Evolutionary conservation across 1,140 invertebrate genomes (phyloP).

Genomic region (Ips nitidus): DNA sequence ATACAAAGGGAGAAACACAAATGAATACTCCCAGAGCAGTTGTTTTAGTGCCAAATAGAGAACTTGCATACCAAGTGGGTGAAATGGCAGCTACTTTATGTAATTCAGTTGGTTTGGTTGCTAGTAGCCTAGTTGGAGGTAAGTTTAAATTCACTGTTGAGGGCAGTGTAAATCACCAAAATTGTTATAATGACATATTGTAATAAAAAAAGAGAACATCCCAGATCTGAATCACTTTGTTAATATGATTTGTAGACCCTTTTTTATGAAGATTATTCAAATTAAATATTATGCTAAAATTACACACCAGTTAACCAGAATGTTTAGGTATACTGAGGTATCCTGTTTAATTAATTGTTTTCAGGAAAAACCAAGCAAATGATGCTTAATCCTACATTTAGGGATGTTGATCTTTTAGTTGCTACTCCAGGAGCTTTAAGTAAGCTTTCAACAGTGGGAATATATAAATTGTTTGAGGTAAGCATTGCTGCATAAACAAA

Average conservation of each 20-base stretch:
- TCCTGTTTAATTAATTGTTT: not conserved
- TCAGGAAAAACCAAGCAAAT: constrained; percentile 62
- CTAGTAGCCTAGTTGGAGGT: constrained; percentile 69
- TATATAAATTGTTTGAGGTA: constrained; percentile 68
- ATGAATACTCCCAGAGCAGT: constrained; percentile 74
- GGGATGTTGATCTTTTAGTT: constrained; percentile 74
- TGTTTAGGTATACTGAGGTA: too few relatives aligned
- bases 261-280: too few relatives aligned
- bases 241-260: too few relatives aligned
- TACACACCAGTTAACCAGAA: too few relatives aligned
- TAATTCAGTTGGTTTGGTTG: constrained; percentile 62
- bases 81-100: constrained; percentile 64
- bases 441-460: constrained; percentile 70
- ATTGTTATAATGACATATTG: too few relatives aligned
- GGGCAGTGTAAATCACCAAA: too few relatives aligned
- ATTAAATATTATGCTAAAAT: too few relatives aligned
- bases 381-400: constrained; percentile 66
- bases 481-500: not conserved
- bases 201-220: too few relatives aligned
- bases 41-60: constrained; percentile 80
- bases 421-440: constrained; percentile 75
- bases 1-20: constrained; percentile 51
- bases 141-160: not conserved
- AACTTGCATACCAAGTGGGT: constrained; percentile 68
- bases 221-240: too few relatives aligned